phyloP scores from a whole-genome alignment of 2,797 vertebrate genomes.

The Furcifer pardalis region DNA sequence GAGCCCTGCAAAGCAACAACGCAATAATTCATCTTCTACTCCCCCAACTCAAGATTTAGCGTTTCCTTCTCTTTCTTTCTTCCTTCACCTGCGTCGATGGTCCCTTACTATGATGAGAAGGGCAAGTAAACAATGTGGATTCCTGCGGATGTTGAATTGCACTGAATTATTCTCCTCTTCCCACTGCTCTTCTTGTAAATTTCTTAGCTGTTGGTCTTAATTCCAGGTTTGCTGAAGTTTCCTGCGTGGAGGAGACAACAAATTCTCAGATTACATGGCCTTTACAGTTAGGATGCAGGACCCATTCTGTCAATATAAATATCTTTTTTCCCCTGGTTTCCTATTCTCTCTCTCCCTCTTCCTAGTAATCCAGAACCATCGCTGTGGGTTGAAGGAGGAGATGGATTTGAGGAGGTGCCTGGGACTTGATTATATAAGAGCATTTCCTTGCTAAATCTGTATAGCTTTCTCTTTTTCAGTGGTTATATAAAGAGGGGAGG shows the following conservation, averaged over 20 bases:
- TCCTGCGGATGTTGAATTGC: background rate
- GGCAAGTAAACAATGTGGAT: no score
- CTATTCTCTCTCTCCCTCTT: background rate
- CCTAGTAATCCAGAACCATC: background rate
- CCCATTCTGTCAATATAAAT: no score
- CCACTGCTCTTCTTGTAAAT: background rate
- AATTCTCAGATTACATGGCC: background rate
- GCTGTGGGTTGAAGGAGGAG: background rate
- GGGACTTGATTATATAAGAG: background rate
- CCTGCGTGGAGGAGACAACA: background rate
- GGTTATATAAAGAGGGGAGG: background rate
- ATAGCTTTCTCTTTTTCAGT: background rate
- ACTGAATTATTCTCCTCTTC: background rate
- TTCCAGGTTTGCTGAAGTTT: background rate
- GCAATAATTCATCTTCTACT: no score
- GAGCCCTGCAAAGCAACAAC: no score
- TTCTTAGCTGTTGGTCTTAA: background rate
- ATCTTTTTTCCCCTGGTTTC: background rate
- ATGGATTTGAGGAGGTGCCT: background rate
- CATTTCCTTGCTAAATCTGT: slow-evolving; percentile 29
- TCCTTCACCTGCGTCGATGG: background rate
- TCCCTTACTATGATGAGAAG: background rate
- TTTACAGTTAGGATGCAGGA: background rate
- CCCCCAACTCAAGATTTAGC: no score
- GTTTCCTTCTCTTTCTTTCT: no score